Base-by-base conservation (phyloP, 2,888 invertebrate species). In the Metalampra italica region DNA sequence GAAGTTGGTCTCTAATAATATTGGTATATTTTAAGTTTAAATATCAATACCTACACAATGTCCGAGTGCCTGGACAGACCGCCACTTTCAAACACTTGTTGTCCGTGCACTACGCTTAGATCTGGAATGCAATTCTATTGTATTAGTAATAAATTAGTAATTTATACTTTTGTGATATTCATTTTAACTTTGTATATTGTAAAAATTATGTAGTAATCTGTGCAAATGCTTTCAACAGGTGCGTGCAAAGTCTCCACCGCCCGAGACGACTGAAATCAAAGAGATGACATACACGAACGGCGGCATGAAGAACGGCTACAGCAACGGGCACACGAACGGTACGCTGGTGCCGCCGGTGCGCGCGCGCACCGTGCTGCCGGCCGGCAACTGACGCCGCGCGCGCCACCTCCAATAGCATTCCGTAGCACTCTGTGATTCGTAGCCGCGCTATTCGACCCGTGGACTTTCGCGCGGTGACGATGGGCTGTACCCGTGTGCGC, bases 321-420 rank as follows among this genome's bases (percentile, higher is more conserved):
- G 71, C 66, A 82, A 83, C 71, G 85, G 83, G 0, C 82, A 78
- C 68, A 53, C 69, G 53, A 67, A 68, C 68, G 77, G 73, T 4
- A 37, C 60, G 53, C 4, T 63, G 11, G n/a, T n/a, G 22, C 5
- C 22, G 22, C 22, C 5, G 22, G 59, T 56, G 53, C 80, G 80
- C 60, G 79, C 78, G 56, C 85, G 88, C 54, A 80, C 87, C 47
- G 82, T 85, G 53, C 78, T 87, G 62, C 84, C 87, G 39, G 87
- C 86, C 60, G 85, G 88, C 60, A 86, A 88, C 86, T 87, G 86
- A 86, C 82, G 69, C 53, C 52, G 67, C 64, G 45, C 65, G 57
- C 49, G 64, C 57, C 60, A 58, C 54, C 58, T 55, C 3, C 60
- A 55, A 48, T 55, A 61, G 64, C 78, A 71, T 71, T 72, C 78